Evolutionary conservation across 2,113 vertebrate genomes (phyloP).

Genomic region (Crypturellus undulatus): DNA sequence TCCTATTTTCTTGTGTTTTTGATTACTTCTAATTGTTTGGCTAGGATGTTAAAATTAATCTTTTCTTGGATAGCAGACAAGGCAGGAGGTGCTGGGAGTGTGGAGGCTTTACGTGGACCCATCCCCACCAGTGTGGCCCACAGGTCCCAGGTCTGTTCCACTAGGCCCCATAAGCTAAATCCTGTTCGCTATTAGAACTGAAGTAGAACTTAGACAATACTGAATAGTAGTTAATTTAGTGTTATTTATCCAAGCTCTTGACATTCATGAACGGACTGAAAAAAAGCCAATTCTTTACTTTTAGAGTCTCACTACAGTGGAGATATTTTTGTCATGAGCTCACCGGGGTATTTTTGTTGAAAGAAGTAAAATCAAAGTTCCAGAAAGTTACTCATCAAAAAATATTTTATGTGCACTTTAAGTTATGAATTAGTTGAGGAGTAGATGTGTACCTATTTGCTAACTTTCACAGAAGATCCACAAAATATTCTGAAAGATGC

Average conservation of each 20-base stretch:
- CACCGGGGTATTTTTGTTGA: neutral
- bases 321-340: neutral
- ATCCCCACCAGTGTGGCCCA: neutral
- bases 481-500: neutral
- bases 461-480: neutral
- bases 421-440: neutral
- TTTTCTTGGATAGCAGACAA: constrained; percentile 15
- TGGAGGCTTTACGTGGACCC: neutral
- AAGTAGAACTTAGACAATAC: neutral
- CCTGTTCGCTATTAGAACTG: neutral
- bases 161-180: neutral
- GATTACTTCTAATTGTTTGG: neutral
- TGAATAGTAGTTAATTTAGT: neutral
- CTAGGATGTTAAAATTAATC: constrained; percentile 11
- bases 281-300: neutral
- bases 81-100: neutral
- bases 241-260: neutral
- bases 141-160: neutral
- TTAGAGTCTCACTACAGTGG: neutral
- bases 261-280: neutral
- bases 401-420: neutral
- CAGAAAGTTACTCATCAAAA: neutral
- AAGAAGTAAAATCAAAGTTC: constrained; percentile 1
- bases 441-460: neutral
- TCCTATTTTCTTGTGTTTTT: neutral